Evolutionary conservation across 2,797 vertebrate species (phyloP), one percentile per base, ranked within the genome.

Genomic region (Vireo griseus): DNA sequence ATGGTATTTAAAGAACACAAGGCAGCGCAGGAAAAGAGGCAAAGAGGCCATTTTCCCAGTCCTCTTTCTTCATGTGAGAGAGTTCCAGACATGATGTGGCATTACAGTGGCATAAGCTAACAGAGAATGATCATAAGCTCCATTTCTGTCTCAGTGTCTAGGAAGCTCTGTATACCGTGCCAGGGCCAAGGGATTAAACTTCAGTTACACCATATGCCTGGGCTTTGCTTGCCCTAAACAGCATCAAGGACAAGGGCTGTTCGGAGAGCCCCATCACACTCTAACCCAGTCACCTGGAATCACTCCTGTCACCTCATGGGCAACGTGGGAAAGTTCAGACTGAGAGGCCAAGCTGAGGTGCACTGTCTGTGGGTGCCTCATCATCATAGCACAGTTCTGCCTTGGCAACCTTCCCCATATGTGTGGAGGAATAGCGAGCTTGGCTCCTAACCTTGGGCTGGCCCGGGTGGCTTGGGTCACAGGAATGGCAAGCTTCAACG

Each of bases 401-500:
- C 57, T 74, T 76, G 92, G 83, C 93, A 95, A 5, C 50, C 20
- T 78, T 78, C 58, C 58, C 35, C 17, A 1, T 1, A 51, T 10
- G 29, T 33, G 39, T 33, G 85, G 85, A 92, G 71, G 57, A 59
- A 45, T 84, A 82, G 93, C 37, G 92, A 90, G 80, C 92, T 86
- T 81, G 90, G 91, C 86, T 92, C 74, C 63, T 90, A 94, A 91
- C 90, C 92, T 96, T 95, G 94, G 92, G 86, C 95, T 89, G 91
- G 91, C 78, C 90, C 42, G 63, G 52, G 92, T 90, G 78, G 80
- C 94, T 96, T 92, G 95, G 97, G 89, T 96, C 97, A 95, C 90
- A 93, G 92, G 96, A 95, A 96, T 91, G 86, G 88, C 93, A 97
- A 86, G 96, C 95, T 96, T 96, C 90, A 57, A 75, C 74, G 71